Conservation (phyloP, 2,113 vertebrate species). For the Oxyura jamaicensis region DNA sequence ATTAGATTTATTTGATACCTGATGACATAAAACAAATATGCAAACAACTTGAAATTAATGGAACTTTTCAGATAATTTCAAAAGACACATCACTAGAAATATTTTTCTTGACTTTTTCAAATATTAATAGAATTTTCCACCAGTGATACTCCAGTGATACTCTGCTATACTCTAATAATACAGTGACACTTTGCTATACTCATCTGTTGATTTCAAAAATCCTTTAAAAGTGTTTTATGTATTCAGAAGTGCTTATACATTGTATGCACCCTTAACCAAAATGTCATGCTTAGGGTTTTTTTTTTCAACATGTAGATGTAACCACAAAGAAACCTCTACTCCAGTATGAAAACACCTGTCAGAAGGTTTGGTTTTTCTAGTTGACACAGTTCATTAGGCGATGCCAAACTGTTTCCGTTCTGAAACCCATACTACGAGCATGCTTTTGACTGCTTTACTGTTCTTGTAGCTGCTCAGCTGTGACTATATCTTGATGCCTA, state of each 20-base stretch:
- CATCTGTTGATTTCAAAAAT: neutral
- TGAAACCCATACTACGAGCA: fast-evolving
- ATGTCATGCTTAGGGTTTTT: neutral
- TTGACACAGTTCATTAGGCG: neutral
- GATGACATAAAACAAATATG: neutral
- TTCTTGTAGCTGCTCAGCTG: neutral
- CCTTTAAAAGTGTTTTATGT: neutral
- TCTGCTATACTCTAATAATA: neutral
- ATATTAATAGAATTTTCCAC: neutral
- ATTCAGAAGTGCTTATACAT: neutral
- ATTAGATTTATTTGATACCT: constrained; percentile 6
- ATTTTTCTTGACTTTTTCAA: neutral
- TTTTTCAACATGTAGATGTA: neutral
- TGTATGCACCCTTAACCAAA: neutral
- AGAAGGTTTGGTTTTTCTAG: neutral
- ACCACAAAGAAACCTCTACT: neutral
- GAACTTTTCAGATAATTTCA: neutral
- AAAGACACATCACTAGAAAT: neutral
- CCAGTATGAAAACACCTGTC: neutral
- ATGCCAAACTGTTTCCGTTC: neutral
- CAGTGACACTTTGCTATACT: neutral
- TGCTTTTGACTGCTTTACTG: neutral
- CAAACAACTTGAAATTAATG: constrained; percentile 7
- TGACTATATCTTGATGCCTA: neutral
- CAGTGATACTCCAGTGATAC: neutral